phyloP scores from a whole-genome alignment of 2,797 vertebrate genomes.

The Falco rusticolus region DNA sequence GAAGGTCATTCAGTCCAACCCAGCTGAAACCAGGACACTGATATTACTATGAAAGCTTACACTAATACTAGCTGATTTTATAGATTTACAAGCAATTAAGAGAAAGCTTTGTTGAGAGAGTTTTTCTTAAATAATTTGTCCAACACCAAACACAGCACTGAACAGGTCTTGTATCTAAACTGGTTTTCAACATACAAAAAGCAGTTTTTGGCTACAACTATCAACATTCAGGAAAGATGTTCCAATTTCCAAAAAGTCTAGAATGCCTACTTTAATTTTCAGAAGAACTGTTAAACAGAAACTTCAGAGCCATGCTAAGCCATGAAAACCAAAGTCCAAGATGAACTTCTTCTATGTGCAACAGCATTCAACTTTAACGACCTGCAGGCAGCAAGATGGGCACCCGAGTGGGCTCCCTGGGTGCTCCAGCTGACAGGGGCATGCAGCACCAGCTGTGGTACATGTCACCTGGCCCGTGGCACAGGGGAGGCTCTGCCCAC shows the following conservation, averaged over 20 bases:
- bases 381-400: fast-evolving
- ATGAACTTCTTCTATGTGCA: fast-evolving
- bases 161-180: fast-evolving
- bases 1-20: no score
- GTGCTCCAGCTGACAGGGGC: fast-evolving
- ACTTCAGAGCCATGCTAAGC: not conserved
- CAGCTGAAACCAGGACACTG: no score
- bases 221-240: not conserved
- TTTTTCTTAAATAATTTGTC: not conserved
- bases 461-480: fast-evolving
- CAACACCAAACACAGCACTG: not conserved
- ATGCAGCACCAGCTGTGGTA: fast-evolving
- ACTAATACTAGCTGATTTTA: not conserved
- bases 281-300: not conserved
- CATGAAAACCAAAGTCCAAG: not conserved
- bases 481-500: not conserved
- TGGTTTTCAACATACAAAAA: not conserved
- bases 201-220: not conserved
- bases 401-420: fast-evolving
- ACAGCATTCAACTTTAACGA: fast-evolving
- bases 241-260: not conserved
- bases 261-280: not conserved
- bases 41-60: not conserved
- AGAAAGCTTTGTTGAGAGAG: not conserved
- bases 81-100: not conserved